Base-by-base conservation (phyloP, 2,797 vertebrate genomes). In the Xerus rutilus region DNA sequence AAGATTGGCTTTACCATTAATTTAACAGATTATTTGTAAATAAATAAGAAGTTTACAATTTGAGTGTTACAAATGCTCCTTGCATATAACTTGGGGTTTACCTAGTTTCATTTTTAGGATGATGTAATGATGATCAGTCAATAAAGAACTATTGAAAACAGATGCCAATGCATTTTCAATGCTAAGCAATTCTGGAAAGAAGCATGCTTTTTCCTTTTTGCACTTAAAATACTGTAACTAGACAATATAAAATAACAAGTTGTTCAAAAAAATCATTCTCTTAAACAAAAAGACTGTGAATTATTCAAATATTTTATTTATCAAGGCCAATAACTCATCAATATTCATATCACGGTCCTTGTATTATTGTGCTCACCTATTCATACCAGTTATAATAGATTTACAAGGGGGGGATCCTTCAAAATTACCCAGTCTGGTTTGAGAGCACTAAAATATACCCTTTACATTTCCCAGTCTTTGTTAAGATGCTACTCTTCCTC, bases 61-160 rank as follows among this genome's bases (percentile, higher is more conserved):
- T 77, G 3, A 77, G n/a, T n/a, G 7, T 57, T 93, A 91, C 23
- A 87, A 91, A 93, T 81, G 17, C 1, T 13, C 57, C 30, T 25
- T 35, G 15, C 4, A 65, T 78, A 5, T 73, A 95, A 94, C 62
- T 52, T 85, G 39, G 2, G 14, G 11, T 83, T 92, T 78, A 54
- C 7, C 1, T 9, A 77, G 57, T 95, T 89, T 92, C 65, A 91
- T 69, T 54, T 86, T 94, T 69, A 74, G 15, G 25, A 77, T 92
- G 25, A 67, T 49, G 6, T 59, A 79, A 83, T 65, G 70, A 72
- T 92, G 57, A 74, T 69, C 9, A 49, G 12, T 67, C n/a, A 91
- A 35, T 57, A 73, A 89, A 11, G 67, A 86, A 93, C 87, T 49
- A 89, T 8, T 90, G 43, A 96, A 96, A 90, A 90, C 30, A 81